Conservation (phyloP, 2,113 vertebrate species). For the Potamarius usumacintae region DNA sequence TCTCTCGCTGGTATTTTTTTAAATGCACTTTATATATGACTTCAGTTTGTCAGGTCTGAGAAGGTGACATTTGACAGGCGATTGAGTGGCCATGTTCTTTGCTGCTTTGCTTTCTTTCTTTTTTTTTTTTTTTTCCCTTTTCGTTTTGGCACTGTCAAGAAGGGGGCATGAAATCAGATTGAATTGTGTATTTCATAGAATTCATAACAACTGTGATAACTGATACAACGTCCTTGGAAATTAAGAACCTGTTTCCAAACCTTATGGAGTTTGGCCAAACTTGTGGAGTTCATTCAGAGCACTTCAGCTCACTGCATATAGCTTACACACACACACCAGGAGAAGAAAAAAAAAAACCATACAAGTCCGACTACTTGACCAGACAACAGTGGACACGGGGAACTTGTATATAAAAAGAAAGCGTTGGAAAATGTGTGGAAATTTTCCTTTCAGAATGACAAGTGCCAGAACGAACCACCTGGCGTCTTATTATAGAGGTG, state of each 20-base stretch:
- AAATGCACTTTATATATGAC: slow-evolving; percentile 78
- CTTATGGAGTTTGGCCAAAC: not conserved
- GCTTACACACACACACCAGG: not conserved
- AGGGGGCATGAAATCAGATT: not conserved
- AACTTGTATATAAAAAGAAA: not conserved
- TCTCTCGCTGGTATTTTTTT: slow-evolving; percentile 60
- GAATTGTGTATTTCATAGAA: not conserved
- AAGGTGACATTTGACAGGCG: slow-evolving; percentile 53
- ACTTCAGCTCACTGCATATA: not conserved
- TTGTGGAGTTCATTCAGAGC: not conserved
- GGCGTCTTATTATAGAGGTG: not conserved
- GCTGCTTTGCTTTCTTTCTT: slow-evolving; percentile 29
- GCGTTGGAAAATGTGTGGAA: not conserved
- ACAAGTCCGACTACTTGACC: too few species aligned
- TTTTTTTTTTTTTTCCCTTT: too few species aligned
- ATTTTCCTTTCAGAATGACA: not conserved
- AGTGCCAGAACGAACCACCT: slow-evolving; percentile 6
- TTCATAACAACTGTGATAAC: not conserved
- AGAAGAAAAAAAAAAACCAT: too few species aligned
- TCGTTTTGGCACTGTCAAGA: not conserved
- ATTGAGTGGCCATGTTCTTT: slow-evolving; percentile 16
- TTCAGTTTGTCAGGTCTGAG: slow-evolving; percentile 61
- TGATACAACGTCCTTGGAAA: not conserved
- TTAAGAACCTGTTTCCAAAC: not conserved
- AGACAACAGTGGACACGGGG: not conserved